Evolutionary conservation across 1,140 invertebrate genomes (phyloP).

Genomic region (Spodoptera litura): DNA sequence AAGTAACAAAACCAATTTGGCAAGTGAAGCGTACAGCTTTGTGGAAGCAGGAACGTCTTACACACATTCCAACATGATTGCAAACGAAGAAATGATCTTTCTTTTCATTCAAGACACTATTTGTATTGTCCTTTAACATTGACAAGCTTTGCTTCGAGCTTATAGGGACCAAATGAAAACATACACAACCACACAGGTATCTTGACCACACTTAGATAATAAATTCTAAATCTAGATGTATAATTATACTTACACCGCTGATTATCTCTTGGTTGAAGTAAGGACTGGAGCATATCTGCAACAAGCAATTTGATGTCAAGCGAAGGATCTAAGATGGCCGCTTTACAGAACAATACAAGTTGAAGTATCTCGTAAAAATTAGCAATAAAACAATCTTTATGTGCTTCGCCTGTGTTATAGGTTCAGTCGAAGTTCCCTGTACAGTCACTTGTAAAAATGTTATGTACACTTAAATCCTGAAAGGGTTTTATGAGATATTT

Average conservation of each 20-base stretch:
- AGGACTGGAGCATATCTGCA: conserved; percentile 83
- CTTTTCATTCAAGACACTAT: too few species aligned
- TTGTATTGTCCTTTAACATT: not conserved
- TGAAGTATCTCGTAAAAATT: conserved; percentile 16
- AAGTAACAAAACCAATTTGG: conserved; percentile 1
- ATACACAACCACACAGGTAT: too few species aligned
- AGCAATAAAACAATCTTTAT: conserved; percentile 21
- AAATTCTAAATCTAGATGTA: not conserved
- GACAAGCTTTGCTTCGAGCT: not conserved
- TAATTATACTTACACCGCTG: conserved; percentile 72
- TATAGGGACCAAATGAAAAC: too few species aligned
- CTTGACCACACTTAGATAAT: too few species aligned
- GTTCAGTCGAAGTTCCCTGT: not conserved
- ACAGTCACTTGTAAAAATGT: not conserved
- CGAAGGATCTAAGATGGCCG: conserved; percentile 9
- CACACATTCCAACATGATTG: too few species aligned
- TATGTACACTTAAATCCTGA: not conserved
- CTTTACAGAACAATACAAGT: not conserved
- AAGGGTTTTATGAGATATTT: too few species aligned
- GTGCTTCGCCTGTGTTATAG: not conserved
- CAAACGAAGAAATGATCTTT: too few species aligned
- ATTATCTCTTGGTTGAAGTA: conserved; percentile 81
- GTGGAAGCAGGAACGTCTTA: too few species aligned
- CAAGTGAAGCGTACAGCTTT: too few species aligned
- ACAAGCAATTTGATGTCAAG: conserved; percentile 53